Percentiles rank a stretch among this genome's conserved stretches.
These are phyloP conservation scores for Malurus elegans DNA, from an alignment of 2,113 vertebrate genomes.

Conservation along the genomic window DNA sequence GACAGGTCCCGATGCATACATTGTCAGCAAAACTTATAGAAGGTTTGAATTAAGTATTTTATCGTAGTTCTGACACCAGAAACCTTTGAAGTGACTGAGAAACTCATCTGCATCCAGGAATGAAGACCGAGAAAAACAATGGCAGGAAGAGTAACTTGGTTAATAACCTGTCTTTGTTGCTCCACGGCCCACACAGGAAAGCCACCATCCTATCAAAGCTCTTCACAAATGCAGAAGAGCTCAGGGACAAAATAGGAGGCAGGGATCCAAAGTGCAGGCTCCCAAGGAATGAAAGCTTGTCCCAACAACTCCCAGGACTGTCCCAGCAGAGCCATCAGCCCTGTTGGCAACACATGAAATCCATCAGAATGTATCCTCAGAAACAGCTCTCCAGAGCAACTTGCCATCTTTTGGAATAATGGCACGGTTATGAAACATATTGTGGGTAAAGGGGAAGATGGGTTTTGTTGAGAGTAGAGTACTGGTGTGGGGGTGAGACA, in stretches of 20 bases:
- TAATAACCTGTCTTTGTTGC: background rate
- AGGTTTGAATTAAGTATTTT: background rate
- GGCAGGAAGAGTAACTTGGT: background rate
- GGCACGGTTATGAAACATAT: background rate
- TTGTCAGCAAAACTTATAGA: background rate
- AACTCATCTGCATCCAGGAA: background rate
- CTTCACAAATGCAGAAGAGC: background rate
- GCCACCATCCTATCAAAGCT: accelerated
- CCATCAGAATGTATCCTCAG: background rate
- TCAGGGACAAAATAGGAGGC: background rate
- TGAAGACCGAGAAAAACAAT: background rate
- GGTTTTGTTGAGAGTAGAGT: background rate
- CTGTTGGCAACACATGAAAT: background rate
- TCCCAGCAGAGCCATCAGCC: background rate
- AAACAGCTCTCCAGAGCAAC: background rate
- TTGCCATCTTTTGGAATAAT: background rate
- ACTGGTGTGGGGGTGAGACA: background rate
- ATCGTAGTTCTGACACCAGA: background rate
- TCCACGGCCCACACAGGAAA: background rate
- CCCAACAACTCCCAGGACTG: accelerated
- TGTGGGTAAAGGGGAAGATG: no score
- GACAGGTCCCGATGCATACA: background rate
- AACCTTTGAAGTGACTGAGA: background rate
- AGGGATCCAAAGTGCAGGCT: background rate
- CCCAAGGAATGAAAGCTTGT: background rate